phyloP scores from a whole-genome alignment of 2,113 vertebrate genomes.

The Numenius arquata region DNA sequence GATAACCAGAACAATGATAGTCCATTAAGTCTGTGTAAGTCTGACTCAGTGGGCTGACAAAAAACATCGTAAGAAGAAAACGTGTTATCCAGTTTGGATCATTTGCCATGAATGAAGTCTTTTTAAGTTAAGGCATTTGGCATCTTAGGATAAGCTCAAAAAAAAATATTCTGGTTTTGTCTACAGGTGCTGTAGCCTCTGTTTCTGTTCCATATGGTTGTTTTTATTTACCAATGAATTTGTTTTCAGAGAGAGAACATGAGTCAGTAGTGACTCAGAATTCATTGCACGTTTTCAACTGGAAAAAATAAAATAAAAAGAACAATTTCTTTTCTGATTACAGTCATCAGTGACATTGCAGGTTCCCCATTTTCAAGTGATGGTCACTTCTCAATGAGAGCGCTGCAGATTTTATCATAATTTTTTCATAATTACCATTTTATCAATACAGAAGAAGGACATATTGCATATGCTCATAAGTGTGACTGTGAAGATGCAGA shows the following conservation, averaged over 20 bases:
- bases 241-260: background rate
- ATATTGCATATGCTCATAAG: background rate
- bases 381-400: background rate
- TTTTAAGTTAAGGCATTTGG: background rate
- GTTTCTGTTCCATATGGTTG: background rate
- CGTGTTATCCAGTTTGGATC: background rate
- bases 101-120: background rate
- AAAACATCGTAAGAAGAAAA: background rate
- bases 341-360: background rate
- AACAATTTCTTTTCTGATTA: conserved; percentile 15
- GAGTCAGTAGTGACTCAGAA: background rate
- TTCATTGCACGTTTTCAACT: background rate
- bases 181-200: background rate
- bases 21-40: background rate
- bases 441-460: background rate
- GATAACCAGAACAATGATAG: background rate
- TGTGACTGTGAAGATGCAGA: background rate
- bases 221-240: background rate
- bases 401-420: background rate
- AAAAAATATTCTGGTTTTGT: background rate
- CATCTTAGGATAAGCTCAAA: background rate
- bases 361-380: background rate
- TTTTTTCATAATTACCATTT: background rate
- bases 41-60: background rate
- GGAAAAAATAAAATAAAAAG: background rate